Percentiles rank a stretch among this genome's conserved stretches.
Conservation (phyloP, 1,140 invertebrate genomes). For the Spodoptera litura region DNA sequence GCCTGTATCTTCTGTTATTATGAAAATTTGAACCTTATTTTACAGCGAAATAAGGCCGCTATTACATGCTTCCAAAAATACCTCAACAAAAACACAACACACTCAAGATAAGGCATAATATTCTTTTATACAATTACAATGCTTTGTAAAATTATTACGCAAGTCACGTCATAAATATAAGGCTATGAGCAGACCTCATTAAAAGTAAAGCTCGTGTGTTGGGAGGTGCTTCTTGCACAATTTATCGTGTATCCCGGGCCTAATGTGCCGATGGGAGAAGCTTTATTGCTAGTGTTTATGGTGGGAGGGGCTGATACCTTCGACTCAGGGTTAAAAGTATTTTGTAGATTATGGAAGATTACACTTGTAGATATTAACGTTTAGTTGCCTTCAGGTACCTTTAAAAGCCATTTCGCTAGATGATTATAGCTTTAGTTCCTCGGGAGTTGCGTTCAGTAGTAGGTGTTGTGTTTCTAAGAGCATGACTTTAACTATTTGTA, state of each 20-base stretch:
- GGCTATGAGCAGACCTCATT: slow-evolving; percentile 26
- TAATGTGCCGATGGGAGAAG: slow-evolving; percentile 29
- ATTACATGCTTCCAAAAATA: too few relatives aligned
- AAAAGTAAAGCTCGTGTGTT: slow-evolving; percentile 41
- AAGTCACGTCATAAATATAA: slow-evolving; percentile 35
- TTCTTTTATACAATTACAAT: slow-evolving; percentile 26
- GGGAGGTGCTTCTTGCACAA: slow-evolving; percentile 30
- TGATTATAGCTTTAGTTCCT: too few relatives aligned
- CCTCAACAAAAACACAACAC: neutral
- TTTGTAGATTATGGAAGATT: too few relatives aligned
- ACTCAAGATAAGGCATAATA: neutral
- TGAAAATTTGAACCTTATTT: too few relatives aligned
- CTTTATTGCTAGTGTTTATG: slow-evolving; percentile 35
- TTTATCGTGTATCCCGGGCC: slow-evolving; percentile 41
- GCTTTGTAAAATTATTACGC: slow-evolving; percentile 30
- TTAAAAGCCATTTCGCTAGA: too few relatives aligned
- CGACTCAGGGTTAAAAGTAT: neutral
- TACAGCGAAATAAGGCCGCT: too few relatives aligned
- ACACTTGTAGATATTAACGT: too few relatives aligned
- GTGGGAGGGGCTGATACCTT: slow-evolving; percentile 8
- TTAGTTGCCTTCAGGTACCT: too few relatives aligned
- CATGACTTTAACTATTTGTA: too few relatives aligned
- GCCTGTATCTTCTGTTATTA: too few relatives aligned
- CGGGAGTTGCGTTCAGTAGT: too few relatives aligned
- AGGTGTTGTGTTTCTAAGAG: too few relatives aligned